phyloP scores from a whole-genome alignment of 1,140 invertebrate genomes.

The Bombus turneri region DNA sequence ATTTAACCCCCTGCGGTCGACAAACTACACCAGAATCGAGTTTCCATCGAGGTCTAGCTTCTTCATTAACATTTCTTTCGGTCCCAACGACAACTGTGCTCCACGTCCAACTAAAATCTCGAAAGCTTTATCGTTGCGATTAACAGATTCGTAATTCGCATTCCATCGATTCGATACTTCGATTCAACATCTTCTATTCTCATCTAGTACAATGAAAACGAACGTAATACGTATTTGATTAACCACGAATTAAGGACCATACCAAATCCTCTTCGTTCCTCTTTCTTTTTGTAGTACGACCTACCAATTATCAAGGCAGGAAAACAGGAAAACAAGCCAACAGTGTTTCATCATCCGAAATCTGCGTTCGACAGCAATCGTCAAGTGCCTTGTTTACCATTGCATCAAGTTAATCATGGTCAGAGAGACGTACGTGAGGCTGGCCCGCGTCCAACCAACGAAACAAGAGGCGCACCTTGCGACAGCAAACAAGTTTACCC shows the following conservation, averaged over 20 bases:
- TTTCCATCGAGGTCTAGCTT: conserved; percentile 19
- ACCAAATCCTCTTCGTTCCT: background rate
- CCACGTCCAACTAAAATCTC: background rate
- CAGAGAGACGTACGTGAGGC: background rate
- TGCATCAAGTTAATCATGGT: conserved; percentile 38
- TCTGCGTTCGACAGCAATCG: background rate
- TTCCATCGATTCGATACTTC: background rate
- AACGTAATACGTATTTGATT: background rate
- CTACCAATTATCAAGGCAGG: background rate
- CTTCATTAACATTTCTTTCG: conserved; percentile 41
- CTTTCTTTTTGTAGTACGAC: background rate
- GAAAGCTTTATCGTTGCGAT: background rate
- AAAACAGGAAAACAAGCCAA: background rate
- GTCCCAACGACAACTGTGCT: background rate
- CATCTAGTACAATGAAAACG: background rate
- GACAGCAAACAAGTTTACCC: conserved; percentile 31
- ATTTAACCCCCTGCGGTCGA: conserved; percentile 9
- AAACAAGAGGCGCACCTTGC: conserved; percentile 29
- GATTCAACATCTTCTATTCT: too few relatives aligned
- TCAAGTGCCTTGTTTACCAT: background rate
- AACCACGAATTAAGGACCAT: background rate
- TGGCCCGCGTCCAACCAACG: conserved; percentile 1
- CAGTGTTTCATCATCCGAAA: background rate
- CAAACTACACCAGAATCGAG: conserved; percentile 34
- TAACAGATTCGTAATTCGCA: conserved; percentile 19